Conservation (phyloP, 37 sponge, comb jelly and placozoan species). For the Cladorhizidae sp. region DNA sequence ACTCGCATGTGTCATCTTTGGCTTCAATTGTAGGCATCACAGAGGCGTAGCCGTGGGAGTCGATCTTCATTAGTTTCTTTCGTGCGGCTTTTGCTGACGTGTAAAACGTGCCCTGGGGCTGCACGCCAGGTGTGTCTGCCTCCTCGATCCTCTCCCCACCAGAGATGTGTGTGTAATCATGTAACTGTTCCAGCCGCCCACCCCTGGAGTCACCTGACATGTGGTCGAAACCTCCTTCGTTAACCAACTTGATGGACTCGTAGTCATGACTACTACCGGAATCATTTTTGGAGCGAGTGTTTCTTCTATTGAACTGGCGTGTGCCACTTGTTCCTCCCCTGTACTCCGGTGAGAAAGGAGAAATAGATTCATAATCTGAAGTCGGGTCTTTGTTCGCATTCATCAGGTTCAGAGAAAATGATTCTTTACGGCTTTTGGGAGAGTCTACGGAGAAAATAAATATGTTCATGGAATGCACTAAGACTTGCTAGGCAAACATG, state of each 20-base stretch:
- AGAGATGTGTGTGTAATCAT: slow-evolving; percentile 16
- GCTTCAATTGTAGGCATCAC: not conserved
- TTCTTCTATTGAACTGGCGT: not conserved
- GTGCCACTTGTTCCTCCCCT: not conserved
- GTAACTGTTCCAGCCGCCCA: not conserved
- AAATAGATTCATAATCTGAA: slow-evolving; percentile 19
- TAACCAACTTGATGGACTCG: not conserved
- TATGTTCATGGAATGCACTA: too few relatives aligned
- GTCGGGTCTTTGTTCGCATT: not conserved
- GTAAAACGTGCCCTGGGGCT: too few relatives aligned
- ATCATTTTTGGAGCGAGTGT: not conserved
- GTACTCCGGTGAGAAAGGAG: not conserved
- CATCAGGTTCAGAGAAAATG: not conserved
- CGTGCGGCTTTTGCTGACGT: not conserved
- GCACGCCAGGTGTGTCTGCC: not conserved
- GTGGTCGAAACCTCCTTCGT: not conserved
- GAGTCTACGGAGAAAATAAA: too few relatives aligned
- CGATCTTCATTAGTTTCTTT: slow-evolving; percentile 17
- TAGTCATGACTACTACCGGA: slow-evolving; percentile 7
- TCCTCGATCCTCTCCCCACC: not conserved
- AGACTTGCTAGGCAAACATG: too few relatives aligned
- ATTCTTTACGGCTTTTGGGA: too few relatives aligned
- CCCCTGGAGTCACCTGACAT: not conserved
- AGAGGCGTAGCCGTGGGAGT: slow-evolving; percentile 39
- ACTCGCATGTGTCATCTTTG: not conserved